Evolutionary conservation across 2,797 vertebrate genomes (phyloP), one percentile per base, ranked within the genome.

Genomic region (Atherinosoma microstoma): DNA sequence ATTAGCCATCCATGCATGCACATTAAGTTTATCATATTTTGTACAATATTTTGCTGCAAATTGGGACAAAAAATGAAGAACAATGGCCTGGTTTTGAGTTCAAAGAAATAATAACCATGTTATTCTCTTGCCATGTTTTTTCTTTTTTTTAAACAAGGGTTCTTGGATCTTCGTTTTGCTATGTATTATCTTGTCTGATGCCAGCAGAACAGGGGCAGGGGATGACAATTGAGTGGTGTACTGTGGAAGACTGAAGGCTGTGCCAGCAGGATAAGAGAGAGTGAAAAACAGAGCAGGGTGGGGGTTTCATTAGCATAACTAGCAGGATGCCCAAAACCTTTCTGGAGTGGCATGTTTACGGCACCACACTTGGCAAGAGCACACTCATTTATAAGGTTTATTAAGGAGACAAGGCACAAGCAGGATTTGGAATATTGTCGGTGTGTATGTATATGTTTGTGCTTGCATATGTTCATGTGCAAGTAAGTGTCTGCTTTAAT

Each of bases 251-350:
- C 85, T 90, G 92, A 92, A 89, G 88, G 85, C 91, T 87, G 89
- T 94, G 91, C 93, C 91, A 93, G 87, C 86, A 87, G 91, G 92
- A 93, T 94, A 90, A 93, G 88, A 91, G 83, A 88, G 86, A 90
- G 81, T 83, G 84, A 88, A 88, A 91, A 89, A 91, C 82, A 90
- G 85, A 86, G 78, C 78, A 80, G 83, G 84, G 84, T 83, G 90
- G 83, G 89, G 92, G 89, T 86, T 94, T 97, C 94, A 99, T 99
- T 97, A 97, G 95, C 96, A 97, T 97, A 97, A 95, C 93, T 97
- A 97, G 97, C 95, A 95, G 96, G 96, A 95, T 95, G 91, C 91
- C 94, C 92, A 91, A 96, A 96, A 91, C 96, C 95, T 97, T 99
- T 97, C 94, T 94, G 92, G 95, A 96, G 96, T 96, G 95, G 95